Base-by-base conservation (phyloP, 2,888 invertebrate genomes). In the Synergus laeviventris region DNA sequence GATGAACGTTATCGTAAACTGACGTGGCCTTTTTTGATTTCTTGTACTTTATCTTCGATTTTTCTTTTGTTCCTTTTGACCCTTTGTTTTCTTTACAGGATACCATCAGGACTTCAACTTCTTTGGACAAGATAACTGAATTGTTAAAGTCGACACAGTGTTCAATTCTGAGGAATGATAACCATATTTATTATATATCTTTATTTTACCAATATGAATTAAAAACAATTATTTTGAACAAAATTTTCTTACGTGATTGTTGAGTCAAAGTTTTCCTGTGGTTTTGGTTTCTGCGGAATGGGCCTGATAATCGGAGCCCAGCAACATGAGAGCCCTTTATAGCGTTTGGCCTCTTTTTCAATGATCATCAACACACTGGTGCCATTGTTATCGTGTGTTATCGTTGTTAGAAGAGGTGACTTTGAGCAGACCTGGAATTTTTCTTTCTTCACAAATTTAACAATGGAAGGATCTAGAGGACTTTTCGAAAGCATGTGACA, bases 271-370 rank as follows among this genome's bases (percentile, higher is more conserved):
- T 88, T 85, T 21, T 81, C 81, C 31, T 86, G 87, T 5, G 81
- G 70, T 31, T 49, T 81, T 4, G 85, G 82, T 14, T 86, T 84
- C 24, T 92, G 88, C 0, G 74, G 64, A 5, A 91, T 88, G 1
- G 92, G 92, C 79, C 95, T 91, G 82, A 91, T 91, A 82, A 95
- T 93, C 3, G 93, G 89, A 78, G 91, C 91, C 88, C 94, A 95
- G 86, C 95, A 95, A 86, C 95, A 95, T n/a, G 88, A 89, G 54
- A 94, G 78, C 61, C 92, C 91, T 12, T 84, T 89, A 79, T 91
- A 89, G 16, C 90, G 89, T 45, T 93, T 86, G 74, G 92, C 91
- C 11, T 79, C 76, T 14, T 84, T 77, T 1, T 81, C 56, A 36
- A 89, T 84, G 1, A 90, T 70, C 3, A 78, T 79, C n/a, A 90